Evolutionary conservation across 2,797 vertebrate genomes (phyloP), one percentile per base, ranked within the genome.

Genomic region (Helostoma temminkii): DNA sequence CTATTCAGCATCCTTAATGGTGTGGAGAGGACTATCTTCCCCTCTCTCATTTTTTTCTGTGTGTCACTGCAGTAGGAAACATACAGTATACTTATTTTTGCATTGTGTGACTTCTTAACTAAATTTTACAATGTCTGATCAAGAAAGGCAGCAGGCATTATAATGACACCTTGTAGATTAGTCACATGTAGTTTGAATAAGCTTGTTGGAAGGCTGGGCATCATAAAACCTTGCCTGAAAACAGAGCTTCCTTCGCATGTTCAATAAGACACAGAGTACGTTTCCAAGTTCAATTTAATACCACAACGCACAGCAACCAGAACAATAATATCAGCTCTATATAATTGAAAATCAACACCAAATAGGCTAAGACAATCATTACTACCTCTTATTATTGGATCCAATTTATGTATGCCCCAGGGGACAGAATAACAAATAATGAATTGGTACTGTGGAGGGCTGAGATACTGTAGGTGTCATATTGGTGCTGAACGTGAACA

Each of bases 351-450:
- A 91, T 91, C 83, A 88, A 83, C 46, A 75, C 55, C 77, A 85
- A 88, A 88, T 84, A 90, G 83, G 78, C 85, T 85, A 85, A 85
- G 54, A 85, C 79, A 81, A 82, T 87, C 82, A 83, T 90, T 86
- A 87, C 78, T 60, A 78, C 69, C 66, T 87, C 75, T 83, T 76
- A 81, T 88, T 88, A 86, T 83, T 77, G 67, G 76, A 87, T 84
- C 76, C 85, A 90, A 86, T 86, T 89, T 88, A 76, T 84, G 80
- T 81, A n/a, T 75, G 63, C 81, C 72, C 53, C 69, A 53, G 78
- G 84, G 76, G 75, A 76, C 19, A 22, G 36, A 74, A 67, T 12
- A 42, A 80, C 48, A 80, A 85, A 85, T 82, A 86, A 84, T 82
- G 66, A 69, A 81, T 75, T 45, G 62, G 61, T 71, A 22, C 48